Evolutionary conservation across 2,113 vertebrate genomes (phyloP).

Genomic region (Cyphomyrus plagiostoma): DNA sequence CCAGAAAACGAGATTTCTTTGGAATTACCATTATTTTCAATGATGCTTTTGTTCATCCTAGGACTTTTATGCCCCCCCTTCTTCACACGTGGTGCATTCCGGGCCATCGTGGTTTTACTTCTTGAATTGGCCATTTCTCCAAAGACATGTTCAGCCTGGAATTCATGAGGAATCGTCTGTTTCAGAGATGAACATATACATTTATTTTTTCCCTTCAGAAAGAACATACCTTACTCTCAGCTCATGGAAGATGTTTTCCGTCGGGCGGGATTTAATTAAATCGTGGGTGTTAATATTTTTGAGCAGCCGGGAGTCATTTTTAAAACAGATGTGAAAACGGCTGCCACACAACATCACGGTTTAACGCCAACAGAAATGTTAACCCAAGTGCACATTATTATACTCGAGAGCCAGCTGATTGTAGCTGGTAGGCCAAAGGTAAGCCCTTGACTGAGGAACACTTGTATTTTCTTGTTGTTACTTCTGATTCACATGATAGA

Average conservation of each 20-base stretch:
- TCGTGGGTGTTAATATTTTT: neutral
- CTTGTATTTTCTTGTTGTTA: neutral
- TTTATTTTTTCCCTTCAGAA: neutral
- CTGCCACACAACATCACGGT: neutral
- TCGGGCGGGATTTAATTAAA: neutral
- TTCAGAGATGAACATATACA: neutral
- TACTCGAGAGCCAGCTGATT: neutral
- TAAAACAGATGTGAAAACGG: neutral
- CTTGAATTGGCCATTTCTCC: slow-evolving; percentile 49
- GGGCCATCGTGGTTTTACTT: slow-evolving; percentile 61
- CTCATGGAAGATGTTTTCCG: neutral
- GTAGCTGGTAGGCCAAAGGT: neutral
- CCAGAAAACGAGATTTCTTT: neutral
- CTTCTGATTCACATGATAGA: neutral
- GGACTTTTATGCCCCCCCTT: slow-evolving; percentile 52
- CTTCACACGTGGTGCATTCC: slow-evolving; percentile 66
- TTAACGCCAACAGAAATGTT: neutral
- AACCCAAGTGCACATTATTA: neutral
- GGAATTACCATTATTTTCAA: slow-evolving; percentile 39
- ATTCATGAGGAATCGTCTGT: neutral
- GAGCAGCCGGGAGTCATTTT: neutral
- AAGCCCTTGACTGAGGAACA: neutral
- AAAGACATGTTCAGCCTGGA: slow-evolving; percentile 52
- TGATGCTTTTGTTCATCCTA: slow-evolving; percentile 61
- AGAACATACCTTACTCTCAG: neutral